Conservation (phyloP, 2,888 invertebrate species). For the Antitype chi region DNA sequence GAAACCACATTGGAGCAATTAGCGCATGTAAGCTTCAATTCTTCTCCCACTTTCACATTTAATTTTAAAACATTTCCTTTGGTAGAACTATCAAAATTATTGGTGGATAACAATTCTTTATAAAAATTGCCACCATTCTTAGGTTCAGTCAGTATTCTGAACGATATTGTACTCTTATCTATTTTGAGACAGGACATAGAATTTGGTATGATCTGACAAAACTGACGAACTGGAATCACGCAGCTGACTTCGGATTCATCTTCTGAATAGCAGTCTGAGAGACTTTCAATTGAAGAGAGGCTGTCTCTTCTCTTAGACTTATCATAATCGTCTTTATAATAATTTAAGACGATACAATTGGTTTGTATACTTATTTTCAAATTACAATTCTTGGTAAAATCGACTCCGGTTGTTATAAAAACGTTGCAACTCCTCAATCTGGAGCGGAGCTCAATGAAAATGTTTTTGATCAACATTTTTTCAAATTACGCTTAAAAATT, state of each 20-base stretch:
- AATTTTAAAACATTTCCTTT: conserved; percentile 76
- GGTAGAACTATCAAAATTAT: conserved; percentile 66
- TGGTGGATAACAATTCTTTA: conserved; percentile 80
- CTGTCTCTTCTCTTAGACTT: conserved; percentile 80
- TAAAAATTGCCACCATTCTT: conserved; percentile 87
- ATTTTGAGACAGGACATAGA: conserved; percentile 89
- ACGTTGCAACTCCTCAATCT: conserved; percentile 91
- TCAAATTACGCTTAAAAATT: conserved; percentile 63
- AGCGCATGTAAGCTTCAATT: conserved; percentile 80
- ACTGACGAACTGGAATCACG: conserved; percentile 82
- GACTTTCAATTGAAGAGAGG: conserved; percentile 86
- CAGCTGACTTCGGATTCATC: conserved; percentile 81
- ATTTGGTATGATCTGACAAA: conserved; percentile 87
- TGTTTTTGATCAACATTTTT: conserved; percentile 87
- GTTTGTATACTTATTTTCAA: conserved; percentile 87
- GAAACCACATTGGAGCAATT: conserved; percentile 87
- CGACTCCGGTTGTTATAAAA: conserved; percentile 87
- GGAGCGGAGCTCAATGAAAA: conserved; percentile 91
- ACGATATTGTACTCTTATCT: conserved; percentile 85
- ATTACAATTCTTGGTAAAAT: conserved; percentile 84
- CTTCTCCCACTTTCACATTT: conserved; percentile 77
- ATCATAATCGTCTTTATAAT: conserved; percentile 77
- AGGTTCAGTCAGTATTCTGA: conserved; percentile 87
- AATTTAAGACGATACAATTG: conserved; percentile 85
- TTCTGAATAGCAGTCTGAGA: conserved; percentile 85